Conservation (phyloP, 2,797 vertebrate genomes). For the Dendrocincla tyrannina region DNA sequence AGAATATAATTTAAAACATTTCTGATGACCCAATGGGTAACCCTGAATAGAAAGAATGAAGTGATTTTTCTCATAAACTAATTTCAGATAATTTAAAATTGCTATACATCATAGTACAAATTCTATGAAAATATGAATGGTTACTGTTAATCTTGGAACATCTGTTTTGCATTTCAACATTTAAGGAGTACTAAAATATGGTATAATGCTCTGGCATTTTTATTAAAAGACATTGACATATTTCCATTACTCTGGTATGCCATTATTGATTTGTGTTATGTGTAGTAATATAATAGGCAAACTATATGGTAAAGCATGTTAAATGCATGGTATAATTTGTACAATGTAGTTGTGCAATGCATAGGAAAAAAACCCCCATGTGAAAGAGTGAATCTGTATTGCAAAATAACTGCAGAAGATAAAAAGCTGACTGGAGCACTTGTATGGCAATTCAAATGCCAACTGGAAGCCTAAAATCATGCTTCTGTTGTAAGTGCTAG, state of each 20-base stretch:
- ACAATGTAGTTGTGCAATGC: neutral
- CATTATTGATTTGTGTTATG: neutral
- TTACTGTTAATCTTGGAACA: neutral
- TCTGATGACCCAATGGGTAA: neutral
- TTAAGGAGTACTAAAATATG: neutral
- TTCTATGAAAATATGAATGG: neutral
- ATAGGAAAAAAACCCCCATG: neutral
- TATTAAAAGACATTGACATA: neutral
- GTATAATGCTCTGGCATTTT: neutral
- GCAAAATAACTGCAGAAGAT: neutral
- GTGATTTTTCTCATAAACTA: neutral
- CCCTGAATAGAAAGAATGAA: neutral
- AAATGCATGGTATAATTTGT: neutral
- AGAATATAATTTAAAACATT: neutral
- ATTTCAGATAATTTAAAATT: neutral
- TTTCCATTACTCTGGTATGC: neutral
- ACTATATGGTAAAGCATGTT: neutral
- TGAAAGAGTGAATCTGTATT: neutral
- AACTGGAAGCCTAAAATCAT: neutral
- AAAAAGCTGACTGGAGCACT: neutral
- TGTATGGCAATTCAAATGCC: neutral
- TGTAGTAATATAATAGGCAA: neutral
- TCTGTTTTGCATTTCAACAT: neutral
- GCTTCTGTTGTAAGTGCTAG: neutral
- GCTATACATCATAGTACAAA: neutral